Base-by-base conservation (phyloP, 2,113 vertebrate species). In the Paraplagusia blochii region DNA sequence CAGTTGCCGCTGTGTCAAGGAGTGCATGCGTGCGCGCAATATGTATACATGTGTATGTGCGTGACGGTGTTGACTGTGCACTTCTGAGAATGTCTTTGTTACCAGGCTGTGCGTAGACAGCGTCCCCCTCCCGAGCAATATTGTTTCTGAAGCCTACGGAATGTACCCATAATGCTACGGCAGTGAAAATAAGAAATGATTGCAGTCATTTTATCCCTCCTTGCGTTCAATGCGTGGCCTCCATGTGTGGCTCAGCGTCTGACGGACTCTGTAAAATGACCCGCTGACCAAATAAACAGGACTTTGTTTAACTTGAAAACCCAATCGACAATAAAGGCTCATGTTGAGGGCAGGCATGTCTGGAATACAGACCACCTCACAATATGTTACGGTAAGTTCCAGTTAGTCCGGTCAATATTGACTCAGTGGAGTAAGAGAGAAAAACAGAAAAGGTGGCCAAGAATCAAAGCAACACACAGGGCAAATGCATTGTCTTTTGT, bases 401-500 rank as follows among this genome's bases (percentile, higher is more conserved):
- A 53, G 42, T 19, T 22, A 11, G 18, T 60, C 55, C 33, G 46
- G 66, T 79, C 70, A 82, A 84, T 81, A 77, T 70, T 83, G 77
- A 78, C 79, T 72, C 75, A 64, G 62, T 76, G 50, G 68, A 44
- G 56, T 17, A 19, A 47, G 45, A 48, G 33, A 59, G 38, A 40
- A 49, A 42, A 52, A 39, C 38, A 47, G 29, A 5, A 16, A 33
- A 50, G 57, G 4, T 58, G 62, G 44, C 39, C 40, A 34, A 45
- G 39, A 70, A 44, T 45, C 39, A 58, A 81, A 78, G 56, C 61
- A 82, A 79, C 71, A 79, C 76, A 79, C 69, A 51, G 34, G 68
- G 49, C 77, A 80, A 63, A 69, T 29, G 45, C 63, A 58, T 69
- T 86, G 51, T 74, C 92, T 90, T 92, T 91, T 94, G 95, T 95